Percentiles rank a stretch among this genome's conserved stretches.
These are phyloP conservation scores for Sterna hirundo DNA, from an alignment of 2,113 vertebrate species.

Conservation along the genomic window DNA sequence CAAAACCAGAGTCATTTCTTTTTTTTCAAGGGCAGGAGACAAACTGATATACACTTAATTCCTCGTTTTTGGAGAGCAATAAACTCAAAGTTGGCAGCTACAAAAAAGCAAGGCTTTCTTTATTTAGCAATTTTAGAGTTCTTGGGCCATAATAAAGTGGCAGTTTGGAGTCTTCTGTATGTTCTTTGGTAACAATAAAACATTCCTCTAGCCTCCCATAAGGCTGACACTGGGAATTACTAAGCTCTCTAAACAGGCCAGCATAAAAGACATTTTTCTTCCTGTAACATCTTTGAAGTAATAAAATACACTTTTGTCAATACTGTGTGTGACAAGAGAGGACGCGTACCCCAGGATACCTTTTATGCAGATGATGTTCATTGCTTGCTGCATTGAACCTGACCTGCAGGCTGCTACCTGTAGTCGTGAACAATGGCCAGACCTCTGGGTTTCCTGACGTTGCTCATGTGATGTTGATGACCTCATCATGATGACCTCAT, in stretches of 20 bases:
- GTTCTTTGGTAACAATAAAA: slow-evolving; percentile 6
- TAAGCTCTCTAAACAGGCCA: background rate
- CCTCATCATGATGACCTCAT: too few relatives aligned
- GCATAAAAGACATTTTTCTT: background rate
- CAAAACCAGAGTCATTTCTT: background rate
- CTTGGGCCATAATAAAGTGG: background rate
- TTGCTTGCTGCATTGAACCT: background rate
- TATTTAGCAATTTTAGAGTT: slow-evolving; percentile 23
- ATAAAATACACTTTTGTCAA: background rate
- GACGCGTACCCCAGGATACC: background rate
- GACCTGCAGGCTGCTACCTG: background rate
- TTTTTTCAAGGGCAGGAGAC: background rate
- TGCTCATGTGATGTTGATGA: background rate
- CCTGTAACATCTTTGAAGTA: background rate
- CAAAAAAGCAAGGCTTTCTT: background rate
- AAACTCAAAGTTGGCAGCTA: background rate
- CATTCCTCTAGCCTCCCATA: background rate
- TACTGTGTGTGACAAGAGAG: background rate
- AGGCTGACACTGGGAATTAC: background rate
- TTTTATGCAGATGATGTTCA: background rate
- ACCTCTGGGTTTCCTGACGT: background rate
- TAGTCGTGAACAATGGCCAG: fast-evolving
- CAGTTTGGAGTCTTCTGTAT: background rate
- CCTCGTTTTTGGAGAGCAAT: background rate
- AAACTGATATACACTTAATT: background rate